Base-by-base conservation (phyloP, 2,113 vertebrate genomes). In the Istiophorus platypterus region DNA sequence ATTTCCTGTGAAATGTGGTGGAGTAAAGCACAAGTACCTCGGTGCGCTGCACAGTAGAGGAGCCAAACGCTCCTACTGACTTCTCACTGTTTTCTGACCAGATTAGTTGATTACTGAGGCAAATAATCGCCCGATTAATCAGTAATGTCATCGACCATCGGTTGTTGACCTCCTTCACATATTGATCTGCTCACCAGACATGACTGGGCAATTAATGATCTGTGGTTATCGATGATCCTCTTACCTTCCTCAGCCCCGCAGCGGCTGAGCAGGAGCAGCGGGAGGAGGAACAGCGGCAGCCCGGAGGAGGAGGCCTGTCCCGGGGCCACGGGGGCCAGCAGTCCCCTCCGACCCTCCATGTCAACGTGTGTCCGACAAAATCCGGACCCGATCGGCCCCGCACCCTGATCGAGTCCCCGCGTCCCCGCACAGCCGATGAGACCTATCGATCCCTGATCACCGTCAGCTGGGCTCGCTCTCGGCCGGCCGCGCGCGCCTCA, bases 191-290 rank as follows among this genome's bases (percentile, higher is more conserved):
- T 10, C 37, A 7, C 31, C 37, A 5, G 37, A 10, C 9, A 9
- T 39, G 7, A 39, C 37, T 39, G 37, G 7, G 7, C 10, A 7
- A 39, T 7, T 39, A 9, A 39, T 8, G 1, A 1, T 39, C 7
- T 39, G 37, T 39, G 37, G 10, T 34, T 34, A 34, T 34, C 6
- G 31, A 34, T 34, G 31, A 34, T 39, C 9, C 5, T 42, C 78
- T 76, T 42, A 92, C 91, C 91, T 77, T 92, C 89, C 0, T 92
- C 91, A 0, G 78, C 89, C 5, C 57, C 1, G 82, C 82, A 74
- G 71, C 37, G 34, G 64, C 26, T 22, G 69, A 83, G 69, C 82
- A 92, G 78, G 41, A 89, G 62, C 76, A 92, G 82, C 76, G 42
- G 85, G 47, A 71, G 63, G 37, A 88, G 72, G 10, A 86, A 77